Base-by-base conservation (phyloP, 2,113 vertebrate genomes). In the Oophaga pumilio region DNA sequence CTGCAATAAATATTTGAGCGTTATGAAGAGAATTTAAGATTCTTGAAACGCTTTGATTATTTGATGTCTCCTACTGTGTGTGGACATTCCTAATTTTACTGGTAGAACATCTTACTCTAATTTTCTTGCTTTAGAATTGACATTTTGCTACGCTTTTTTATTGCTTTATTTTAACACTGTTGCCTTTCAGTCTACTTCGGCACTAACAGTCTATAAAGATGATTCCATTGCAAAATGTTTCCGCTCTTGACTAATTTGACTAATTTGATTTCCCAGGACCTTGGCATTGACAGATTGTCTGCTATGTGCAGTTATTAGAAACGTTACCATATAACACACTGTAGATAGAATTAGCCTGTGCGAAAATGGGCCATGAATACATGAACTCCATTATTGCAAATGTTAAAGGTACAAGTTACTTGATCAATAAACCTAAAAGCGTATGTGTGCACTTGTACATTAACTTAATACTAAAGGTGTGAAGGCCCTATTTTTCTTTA, bases 191-290 rank as follows among this genome's bases (percentile, higher is more conserved):
- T 52, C 71, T 50, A 20, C 33, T 85, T 60, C 28, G 24, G 74
- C 73, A 20, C 59, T 85, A 85, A 77, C 73, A 85, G 13, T 60
- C 74, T 76, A 85, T 85, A 76, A 64, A 64, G 73, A 76, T 66
- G 73, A 76, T 85, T 85, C 84, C 73, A 76, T 59, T 62, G 56
- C 69, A 85, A 52, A 74, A 76, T 26, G 62, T 85, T 85, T 85
- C 56, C 56, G 20, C 14, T 76, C 74, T 24, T 50, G 22, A 82
- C 80, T 49, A 60, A 10, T 82, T 43, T 66, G 20, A 82, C 80
- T 68, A 15, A 59, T 85, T 73, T 50, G 73, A 84, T 85, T 64
- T 49, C 33, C 84, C 71, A 62, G 84, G 33, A 62, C 26, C 33
- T 26, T 85, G 83, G 69, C 83, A 85, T 62, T 85, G 53, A 15